Evolutionary conservation across 2,113 vertebrate genomes (phyloP), one percentile per base, ranked within the genome.

Genomic region (Cepphus grylle): DNA sequence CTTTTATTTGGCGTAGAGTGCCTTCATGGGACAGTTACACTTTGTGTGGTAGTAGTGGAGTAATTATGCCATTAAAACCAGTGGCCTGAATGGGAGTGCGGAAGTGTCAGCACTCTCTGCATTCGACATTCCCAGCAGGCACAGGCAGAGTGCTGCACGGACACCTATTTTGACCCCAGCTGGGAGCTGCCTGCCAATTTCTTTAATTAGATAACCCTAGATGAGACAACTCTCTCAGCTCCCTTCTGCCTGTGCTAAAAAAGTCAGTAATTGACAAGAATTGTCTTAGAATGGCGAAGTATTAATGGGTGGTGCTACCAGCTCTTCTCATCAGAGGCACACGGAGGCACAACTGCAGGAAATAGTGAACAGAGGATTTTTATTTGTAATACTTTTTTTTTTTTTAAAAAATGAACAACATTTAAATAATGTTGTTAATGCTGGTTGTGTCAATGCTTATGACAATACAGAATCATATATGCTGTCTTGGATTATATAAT

Each of bases 261-360:
- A 26, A 49, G 40, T 63, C 63, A 32, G 25, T 21, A 18, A 26
- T 21, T 14, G 8, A 38, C 36, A 52, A 20, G 34, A n/a, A n/a
- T 47, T 52, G 59, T 38, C 66, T n/a, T 15, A 14, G 52, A n/a
- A 43, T 45, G 38, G 56, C 19, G 22, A 52, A 26, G 25, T 34
- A 19, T 40, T 45, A 52, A 15, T 0, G 5, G 23, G 52, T 27
- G 38, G 27, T 53, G 45, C 65, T n/a, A 7, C 36, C 1, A 3
- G 45, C 50, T 15, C 32, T 1, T 50, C 32, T 38, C 25, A 10
- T 52, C 14, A 27, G 49, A 22, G 38, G 21, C 65, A 49, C 20
- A 8, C 1, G 3, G 59, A 29, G 34, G 15, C 36, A 11, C 1
- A 1, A 25, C 34, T 73, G 55, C 6, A 5, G 18, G 30, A 66